These are phyloP conservation scores for Xerus rutilus DNA, from an alignment of 2,797 vertebrate species.

Conservation along the genomic window DNA sequence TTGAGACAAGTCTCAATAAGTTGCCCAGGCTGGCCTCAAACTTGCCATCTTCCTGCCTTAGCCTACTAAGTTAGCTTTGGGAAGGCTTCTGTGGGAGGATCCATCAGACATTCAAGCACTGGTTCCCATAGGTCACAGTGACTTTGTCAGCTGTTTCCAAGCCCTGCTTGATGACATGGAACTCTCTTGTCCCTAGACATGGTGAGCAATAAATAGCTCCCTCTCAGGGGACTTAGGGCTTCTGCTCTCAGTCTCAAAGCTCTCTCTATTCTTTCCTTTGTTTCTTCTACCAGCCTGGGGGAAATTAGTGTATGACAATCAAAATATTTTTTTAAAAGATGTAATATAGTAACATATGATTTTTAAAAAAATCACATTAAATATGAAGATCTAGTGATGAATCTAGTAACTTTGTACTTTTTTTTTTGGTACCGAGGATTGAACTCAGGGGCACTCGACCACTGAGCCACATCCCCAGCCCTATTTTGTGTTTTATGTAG, in stretches of 20 bases:
- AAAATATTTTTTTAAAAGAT: slow-evolving; percentile 31
- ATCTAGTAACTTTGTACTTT: background rate
- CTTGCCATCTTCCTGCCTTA: no score
- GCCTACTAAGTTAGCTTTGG: background rate
- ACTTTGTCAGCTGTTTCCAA: background rate
- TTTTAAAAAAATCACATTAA: background rate
- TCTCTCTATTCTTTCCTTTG: background rate
- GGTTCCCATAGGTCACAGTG: background rate
- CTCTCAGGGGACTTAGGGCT: background rate
- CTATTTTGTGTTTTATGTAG: no score
- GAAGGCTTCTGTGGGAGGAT: background rate
- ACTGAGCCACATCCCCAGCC: no score
- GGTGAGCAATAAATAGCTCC: accelerated
- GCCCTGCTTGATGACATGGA: background rate
- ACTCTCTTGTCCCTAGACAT: background rate
- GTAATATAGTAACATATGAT: background rate
- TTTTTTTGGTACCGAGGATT: no score
- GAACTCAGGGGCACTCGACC: no score
- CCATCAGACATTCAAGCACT: background rate
- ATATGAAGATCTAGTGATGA: background rate
- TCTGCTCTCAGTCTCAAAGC: background rate
- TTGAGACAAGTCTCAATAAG: no score
- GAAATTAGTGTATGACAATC: background rate
- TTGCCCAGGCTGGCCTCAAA: no score
- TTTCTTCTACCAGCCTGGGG: background rate